Conservation (phyloP, 1,140 invertebrate species). For the Eueides isabella region DNA sequence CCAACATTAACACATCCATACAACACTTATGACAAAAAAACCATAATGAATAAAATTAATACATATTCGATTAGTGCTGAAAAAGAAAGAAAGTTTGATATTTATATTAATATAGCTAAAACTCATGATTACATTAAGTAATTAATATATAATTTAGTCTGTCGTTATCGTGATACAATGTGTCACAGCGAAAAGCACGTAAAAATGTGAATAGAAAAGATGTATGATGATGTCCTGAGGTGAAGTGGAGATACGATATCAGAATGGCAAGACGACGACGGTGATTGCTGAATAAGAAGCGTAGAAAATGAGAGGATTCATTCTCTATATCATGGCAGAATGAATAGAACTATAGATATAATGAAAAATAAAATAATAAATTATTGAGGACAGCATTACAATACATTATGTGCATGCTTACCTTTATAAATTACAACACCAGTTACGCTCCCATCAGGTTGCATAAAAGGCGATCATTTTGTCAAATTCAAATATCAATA, state of each 20-base stretch:
- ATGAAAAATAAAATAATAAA: slow-evolving; percentile 39
- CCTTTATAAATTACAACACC: slow-evolving; percentile 81
- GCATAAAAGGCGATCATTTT: slow-evolving; percentile 81
- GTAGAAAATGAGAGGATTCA: slow-evolving; percentile 35
- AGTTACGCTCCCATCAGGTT: slow-evolving; percentile 80
- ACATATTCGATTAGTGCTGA: background rate
- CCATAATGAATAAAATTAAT: background rate
- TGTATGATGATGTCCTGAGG: slow-evolving; percentile 35
- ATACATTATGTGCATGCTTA: slow-evolving; percentile 80
- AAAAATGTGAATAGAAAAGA: slow-evolving; percentile 46
- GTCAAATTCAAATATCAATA: slow-evolving; percentile 76
- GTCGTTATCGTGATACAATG: slow-evolving; percentile 46
- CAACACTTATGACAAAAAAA: background rate
- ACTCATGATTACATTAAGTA: background rate
- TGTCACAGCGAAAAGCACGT: slow-evolving; percentile 51
- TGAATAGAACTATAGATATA: slow-evolving; percentile 40
- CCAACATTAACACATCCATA: background rate
- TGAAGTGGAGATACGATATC: slow-evolving; percentile 32
- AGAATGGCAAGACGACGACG: slow-evolving; percentile 33
- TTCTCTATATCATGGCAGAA: slow-evolving; percentile 48
- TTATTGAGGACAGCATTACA: slow-evolving; percentile 51
- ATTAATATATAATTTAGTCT: slow-evolving; percentile 17
- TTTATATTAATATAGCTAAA: background rate
- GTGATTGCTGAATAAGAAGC: slow-evolving; percentile 41
- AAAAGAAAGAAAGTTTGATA: background rate